Conservation (phyloP, 2,797 vertebrate genomes). For the Silurus aristotelis region DNA sequence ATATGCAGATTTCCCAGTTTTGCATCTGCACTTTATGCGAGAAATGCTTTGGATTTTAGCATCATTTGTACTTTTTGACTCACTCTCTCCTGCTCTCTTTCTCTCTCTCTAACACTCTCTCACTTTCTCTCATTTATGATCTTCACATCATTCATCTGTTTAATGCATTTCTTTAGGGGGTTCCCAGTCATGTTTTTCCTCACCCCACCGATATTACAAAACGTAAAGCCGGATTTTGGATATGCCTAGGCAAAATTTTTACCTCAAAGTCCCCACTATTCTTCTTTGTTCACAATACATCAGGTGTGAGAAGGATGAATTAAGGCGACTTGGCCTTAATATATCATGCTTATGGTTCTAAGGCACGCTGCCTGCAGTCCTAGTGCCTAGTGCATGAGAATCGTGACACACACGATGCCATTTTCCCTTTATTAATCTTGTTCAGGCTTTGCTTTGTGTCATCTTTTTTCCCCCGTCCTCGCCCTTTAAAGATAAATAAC, state of each 20-base stretch:
- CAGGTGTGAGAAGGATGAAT: conserved; percentile 21
- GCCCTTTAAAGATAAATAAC: conserved; percentile 66
- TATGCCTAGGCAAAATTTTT: conserved; percentile 5
- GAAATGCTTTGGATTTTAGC: conserved; percentile 24
- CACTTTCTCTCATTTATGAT: conserved; percentile 11
- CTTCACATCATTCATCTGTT: conserved; percentile 12
- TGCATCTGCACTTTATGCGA: conserved; percentile 21
- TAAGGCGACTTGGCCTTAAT: conserved; percentile 18
- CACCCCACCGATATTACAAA: conserved; percentile 3
- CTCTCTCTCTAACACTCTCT: not conserved
- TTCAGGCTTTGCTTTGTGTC: conserved; percentile 71
- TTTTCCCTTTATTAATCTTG: conserved; percentile 72
- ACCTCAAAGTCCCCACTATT: conserved; percentile 16
- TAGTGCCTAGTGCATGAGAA: conserved; percentile 22
- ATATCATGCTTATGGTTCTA: conserved; percentile 34
- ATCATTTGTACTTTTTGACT: conserved; percentile 8
- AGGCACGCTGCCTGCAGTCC: conserved; percentile 18
- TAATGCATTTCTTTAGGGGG: conserved; percentile 31
- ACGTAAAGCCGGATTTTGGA: not conserved
- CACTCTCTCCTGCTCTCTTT: not conserved
- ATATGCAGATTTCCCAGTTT: conserved; percentile 49
- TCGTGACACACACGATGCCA: conserved; percentile 62
- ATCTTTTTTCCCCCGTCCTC: conserved; percentile 38
- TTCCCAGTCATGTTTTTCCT: conserved; percentile 11
- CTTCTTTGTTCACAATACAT: conserved; percentile 29